phyloP scores from a whole-genome alignment of 2,113 vertebrate genomes.

The Oncorhynchus mykiss region DNA sequence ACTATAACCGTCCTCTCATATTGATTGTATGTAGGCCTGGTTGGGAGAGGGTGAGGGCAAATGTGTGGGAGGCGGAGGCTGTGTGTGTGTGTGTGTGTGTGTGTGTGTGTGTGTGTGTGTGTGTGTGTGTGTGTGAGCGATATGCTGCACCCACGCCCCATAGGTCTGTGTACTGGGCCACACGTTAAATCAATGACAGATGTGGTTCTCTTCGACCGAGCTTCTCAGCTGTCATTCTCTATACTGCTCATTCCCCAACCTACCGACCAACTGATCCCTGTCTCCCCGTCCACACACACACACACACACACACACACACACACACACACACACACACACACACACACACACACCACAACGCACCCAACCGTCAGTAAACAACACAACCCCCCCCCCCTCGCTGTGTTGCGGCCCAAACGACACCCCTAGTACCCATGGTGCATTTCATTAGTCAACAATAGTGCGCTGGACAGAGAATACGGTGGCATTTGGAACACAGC shows the following conservation, averaged over 20 bases:
- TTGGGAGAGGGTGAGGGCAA: no score
- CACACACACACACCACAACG: constrained; percentile 56
- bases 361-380: constrained; percentile 37
- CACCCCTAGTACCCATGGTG: no score
- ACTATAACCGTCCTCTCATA: no score
- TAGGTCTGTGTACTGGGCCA: constrained; percentile 53
- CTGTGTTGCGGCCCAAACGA: no score
- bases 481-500: no score
- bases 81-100: background rate
- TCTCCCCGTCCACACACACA: constrained; percentile 32
- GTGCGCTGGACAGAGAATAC: no score
- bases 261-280: constrained; percentile 35
- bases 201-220: no score
- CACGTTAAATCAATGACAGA: constrained; percentile 68
- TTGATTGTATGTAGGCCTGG: no score
- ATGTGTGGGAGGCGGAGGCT: no score
- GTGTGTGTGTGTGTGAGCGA: constrained; percentile 1
- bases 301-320: background rate
- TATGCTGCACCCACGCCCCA: constrained; percentile 32
- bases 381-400: no score
- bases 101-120: background rate
- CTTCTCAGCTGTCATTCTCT: no score
- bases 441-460: no score
- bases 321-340: constrained; percentile 42
- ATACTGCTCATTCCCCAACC: constrained; percentile 21